These are phyloP conservation scores for Penaeus monodon DNA, from an alignment of 2,888 invertebrate genomes.

Conservation along the genomic window DNA sequence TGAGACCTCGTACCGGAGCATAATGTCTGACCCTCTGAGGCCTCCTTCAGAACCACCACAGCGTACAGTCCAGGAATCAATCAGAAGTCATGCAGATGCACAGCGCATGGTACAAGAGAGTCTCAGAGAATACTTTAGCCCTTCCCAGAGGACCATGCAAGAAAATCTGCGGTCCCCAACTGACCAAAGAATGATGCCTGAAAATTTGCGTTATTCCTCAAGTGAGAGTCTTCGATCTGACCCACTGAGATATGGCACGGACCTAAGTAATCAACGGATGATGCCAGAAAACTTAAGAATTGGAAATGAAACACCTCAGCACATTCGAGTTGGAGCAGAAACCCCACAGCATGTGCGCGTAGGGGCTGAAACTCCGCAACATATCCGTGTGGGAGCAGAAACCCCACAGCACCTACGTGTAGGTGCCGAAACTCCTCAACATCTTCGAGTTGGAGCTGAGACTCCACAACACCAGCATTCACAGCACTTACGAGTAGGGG, in stretches of 20 bases:
- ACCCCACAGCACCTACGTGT: slow-evolving; percentile 35
- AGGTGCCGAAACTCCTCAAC: slow-evolving; percentile 41
- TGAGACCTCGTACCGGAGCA: slow-evolving; percentile 47
- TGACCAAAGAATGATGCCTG: slow-evolving; percentile 43
- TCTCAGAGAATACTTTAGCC: slow-evolving; percentile 58
- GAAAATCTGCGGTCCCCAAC: slow-evolving; percentile 52
- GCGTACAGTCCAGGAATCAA: slow-evolving; percentile 47
- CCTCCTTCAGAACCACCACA: slow-evolving; percentile 46
- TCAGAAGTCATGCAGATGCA: slow-evolving; percentile 61
- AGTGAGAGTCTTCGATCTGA: slow-evolving; percentile 40
- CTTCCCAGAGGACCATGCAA: slow-evolving; percentile 49
- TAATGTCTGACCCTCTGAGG: slow-evolving; percentile 49
- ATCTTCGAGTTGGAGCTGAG: slow-evolving; percentile 32
- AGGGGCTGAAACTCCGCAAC: slow-evolving; percentile 34
- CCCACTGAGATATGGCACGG: slow-evolving; percentile 42
- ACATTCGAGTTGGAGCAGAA: slow-evolving; percentile 35
- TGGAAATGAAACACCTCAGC: slow-evolving; percentile 52
- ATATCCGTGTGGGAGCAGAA: slow-evolving; percentile 29
- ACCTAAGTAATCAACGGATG: slow-evolving; percentile 52
- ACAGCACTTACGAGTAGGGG: slow-evolving; percentile 24
- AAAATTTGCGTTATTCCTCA: slow-evolving; percentile 41
- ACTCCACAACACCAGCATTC: slow-evolving; percentile 11
- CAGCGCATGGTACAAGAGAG: slow-evolving; percentile 64
- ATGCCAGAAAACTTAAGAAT: slow-evolving; percentile 58
- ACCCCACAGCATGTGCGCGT: slow-evolving; percentile 41